phyloP scores from a whole-genome alignment of 1,140 invertebrate species.

The Eupristina koningsbergeri region DNA sequence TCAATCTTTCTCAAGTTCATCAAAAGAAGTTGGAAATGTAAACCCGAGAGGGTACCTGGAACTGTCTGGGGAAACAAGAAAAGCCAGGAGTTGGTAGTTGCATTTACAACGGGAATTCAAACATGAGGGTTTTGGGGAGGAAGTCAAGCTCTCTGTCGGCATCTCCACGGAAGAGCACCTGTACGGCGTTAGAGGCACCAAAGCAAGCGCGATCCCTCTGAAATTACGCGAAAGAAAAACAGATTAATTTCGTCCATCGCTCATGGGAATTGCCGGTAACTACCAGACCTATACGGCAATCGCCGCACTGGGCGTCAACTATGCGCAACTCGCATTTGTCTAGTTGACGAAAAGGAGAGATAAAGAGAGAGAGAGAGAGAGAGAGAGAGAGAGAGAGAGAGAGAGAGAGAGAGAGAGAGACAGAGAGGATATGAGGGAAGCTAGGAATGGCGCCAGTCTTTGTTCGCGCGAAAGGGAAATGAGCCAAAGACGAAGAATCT shows the following conservation, averaged over 20 bases:
- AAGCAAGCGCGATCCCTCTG: neutral
- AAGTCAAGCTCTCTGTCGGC: neutral
- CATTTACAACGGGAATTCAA: neutral
- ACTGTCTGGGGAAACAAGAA: neutral
- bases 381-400: neutral
- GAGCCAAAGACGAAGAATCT: constrained; percentile 17
- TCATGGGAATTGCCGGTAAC: constrained; percentile 46
- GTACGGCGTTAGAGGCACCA: neutral
- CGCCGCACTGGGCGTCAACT: constrained; percentile 49
- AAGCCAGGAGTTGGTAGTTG: neutral
- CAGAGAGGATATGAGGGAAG: neutral
- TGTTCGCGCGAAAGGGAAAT: constrained; percentile 11
- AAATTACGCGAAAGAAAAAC: constrained; percentile 48
- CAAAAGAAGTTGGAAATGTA: neutral
- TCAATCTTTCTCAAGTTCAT: neutral
- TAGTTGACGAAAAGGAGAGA: neutral
- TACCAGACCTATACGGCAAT: neutral
- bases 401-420: neutral
- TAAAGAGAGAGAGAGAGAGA: neutral
- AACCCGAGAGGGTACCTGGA: neutral
- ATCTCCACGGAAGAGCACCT: neutral
- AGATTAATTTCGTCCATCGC: constrained; percentile 48
- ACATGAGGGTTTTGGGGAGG: neutral
- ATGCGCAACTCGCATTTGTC: constrained; percentile 57
- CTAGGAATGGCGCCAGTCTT: neutral